phyloP scores from a whole-genome alignment of 2,797 vertebrate genomes.

The Anguilla megastoma region DNA sequence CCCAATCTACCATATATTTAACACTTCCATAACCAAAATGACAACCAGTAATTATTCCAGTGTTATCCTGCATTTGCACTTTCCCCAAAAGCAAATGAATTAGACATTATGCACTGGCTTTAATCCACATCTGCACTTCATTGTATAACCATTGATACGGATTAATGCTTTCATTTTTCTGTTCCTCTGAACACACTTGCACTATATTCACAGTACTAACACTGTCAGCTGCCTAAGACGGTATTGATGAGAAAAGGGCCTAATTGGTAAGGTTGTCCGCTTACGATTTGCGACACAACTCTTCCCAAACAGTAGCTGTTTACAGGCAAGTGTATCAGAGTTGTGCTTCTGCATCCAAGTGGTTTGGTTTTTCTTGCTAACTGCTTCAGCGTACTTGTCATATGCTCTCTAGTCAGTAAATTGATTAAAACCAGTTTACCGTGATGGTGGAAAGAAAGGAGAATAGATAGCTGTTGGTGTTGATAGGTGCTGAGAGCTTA shows the following conservation, averaged over 20 bases:
- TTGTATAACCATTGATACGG: neutral
- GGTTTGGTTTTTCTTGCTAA: neutral
- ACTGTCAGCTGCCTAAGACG: neutral
- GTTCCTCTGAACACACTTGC: neutral
- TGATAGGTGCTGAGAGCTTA: neutral
- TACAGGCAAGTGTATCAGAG: neutral
- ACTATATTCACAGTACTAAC: neutral
- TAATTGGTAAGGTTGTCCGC: neutral
- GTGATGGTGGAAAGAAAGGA: neutral
- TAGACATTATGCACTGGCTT: conserved; percentile 8
- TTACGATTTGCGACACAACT: neutral
- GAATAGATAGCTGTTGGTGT: neutral
- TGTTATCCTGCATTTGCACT: conserved; percentile 22
- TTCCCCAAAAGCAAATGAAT: neutral
- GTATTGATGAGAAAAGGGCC: neutral
- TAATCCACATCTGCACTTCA: conserved; percentile 1
- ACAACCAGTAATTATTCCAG: conserved; percentile 45
- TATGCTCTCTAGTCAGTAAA: neutral
- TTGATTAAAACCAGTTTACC: neutral
- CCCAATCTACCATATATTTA: conserved; percentile 11
- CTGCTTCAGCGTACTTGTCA: neutral
- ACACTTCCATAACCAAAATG: conserved; percentile 29
- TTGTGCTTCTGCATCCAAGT: neutral
- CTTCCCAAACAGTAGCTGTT: neutral
- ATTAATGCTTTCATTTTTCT: conserved; percentile 1